phyloP scores from a whole-genome alignment of 1,140 invertebrate species.

The Ditylenchus dipsaci region DNA sequence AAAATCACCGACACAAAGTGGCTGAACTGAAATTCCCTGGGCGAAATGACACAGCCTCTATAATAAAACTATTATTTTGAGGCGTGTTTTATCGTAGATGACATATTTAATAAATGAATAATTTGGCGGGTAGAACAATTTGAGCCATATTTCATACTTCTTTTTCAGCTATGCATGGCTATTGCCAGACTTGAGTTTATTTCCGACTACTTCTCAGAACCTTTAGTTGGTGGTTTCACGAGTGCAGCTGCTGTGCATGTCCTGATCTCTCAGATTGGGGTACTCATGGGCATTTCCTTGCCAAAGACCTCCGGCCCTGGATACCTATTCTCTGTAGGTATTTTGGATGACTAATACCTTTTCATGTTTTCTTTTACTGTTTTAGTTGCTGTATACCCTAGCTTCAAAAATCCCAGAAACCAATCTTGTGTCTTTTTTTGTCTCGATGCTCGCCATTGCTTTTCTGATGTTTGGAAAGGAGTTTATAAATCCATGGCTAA shows the following conservation, averaged over 20 bases:
- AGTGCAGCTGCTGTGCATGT: slow-evolving; percentile 49
- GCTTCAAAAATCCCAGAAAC: slow-evolving; percentile 7
- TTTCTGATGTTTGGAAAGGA: slow-evolving; percentile 49
- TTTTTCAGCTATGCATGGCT: slow-evolving; percentile 46
- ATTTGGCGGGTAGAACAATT: too few relatives aligned
- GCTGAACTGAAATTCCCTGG: too few relatives aligned
- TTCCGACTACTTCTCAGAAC: slow-evolving; percentile 49
- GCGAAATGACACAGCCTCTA: too few relatives aligned
- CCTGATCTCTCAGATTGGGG: slow-evolving; percentile 45
- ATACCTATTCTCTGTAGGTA: slow-evolving; percentile 24
- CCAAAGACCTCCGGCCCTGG: slow-evolving; percentile 15
- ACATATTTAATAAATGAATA: too few relatives aligned
- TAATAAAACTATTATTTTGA: too few relatives aligned
- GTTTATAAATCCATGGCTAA: slow-evolving; percentile 34
- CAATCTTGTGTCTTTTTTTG: slow-evolving; percentile 12
- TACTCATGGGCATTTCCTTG: slow-evolving; percentile 36
- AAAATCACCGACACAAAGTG: too few relatives aligned
- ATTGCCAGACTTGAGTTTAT: slow-evolving; percentile 49
- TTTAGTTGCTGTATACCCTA: slow-evolving; percentile 7
- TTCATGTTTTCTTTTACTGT: not conserved
- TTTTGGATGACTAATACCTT: not conserved
- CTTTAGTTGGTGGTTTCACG: slow-evolving; percentile 45
- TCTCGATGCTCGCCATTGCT: slow-evolving; percentile 27
- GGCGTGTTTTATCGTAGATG: too few relatives aligned
- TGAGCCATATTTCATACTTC: not conserved